Conservation (phyloP, 2,888 invertebrate genomes). For the Drosophila antonietae region DNA sequence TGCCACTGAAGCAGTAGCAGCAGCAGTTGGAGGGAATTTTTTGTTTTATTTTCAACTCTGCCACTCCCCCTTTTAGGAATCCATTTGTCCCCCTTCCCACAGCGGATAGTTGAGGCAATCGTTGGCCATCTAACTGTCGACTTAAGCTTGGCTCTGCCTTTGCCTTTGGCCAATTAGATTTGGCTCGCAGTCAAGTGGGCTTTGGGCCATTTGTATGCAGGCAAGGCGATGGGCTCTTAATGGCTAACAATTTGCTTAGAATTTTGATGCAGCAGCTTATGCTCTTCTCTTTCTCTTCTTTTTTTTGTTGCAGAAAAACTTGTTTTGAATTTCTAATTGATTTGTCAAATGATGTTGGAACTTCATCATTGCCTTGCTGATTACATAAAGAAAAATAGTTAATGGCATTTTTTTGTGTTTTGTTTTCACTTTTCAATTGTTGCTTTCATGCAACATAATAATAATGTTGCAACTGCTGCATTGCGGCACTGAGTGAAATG, state of each 20-base stretch:
- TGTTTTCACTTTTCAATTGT: constrained; percentile 62
- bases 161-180: constrained; percentile 38
- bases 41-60: neutral
- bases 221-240: constrained; percentile 27
- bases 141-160: neutral
- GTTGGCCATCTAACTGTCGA: neutral
- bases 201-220: constrained; percentile 51
- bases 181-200: constrained; percentile 26
- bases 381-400: constrained; percentile 50
- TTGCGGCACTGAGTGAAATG: constrained; percentile 31
- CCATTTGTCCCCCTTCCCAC: neutral
- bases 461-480: constrained; percentile 37
- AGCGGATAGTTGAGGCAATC: constrained; percentile 4
- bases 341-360: constrained; percentile 33
- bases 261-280: constrained; percentile 24
- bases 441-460: constrained; percentile 46
- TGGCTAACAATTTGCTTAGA: constrained; percentile 54
- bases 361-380: constrained; percentile 3
- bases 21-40: constrained; percentile 29
- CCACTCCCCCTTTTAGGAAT: neutral
- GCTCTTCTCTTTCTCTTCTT: neutral
- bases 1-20: constrained; percentile 36
- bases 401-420: neutral
- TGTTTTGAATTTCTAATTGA: constrained; percentile 62
- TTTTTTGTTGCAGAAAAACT: constrained; percentile 35